Conservation (phyloP, 2,888 invertebrate genomes). For the Andrena praecox region DNA sequence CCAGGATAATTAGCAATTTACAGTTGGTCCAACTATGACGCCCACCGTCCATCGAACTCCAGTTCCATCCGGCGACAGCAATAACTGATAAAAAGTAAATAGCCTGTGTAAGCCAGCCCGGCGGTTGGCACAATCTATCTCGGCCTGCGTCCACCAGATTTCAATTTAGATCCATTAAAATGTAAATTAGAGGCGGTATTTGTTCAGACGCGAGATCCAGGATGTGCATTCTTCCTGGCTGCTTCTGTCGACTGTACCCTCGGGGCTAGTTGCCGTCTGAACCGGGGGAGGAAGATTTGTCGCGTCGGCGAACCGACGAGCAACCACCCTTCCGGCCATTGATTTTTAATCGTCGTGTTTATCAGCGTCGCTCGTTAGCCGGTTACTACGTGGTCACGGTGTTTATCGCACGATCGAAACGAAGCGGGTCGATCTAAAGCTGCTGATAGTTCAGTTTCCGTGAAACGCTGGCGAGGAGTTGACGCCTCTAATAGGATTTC, state of each 20-base stretch:
- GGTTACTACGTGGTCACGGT: background rate
- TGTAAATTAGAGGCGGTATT: slow-evolving; percentile 76
- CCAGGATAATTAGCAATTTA: slow-evolving; percentile 62
- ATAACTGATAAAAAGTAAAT: slow-evolving; percentile 67
- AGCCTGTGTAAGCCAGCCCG: slow-evolving; percentile 45
- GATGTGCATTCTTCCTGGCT: slow-evolving; percentile 59
- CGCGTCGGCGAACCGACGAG: slow-evolving; percentile 36
- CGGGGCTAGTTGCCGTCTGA: slow-evolving; percentile 25
- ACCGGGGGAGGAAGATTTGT: slow-evolving; percentile 40
- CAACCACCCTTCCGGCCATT: slow-evolving; percentile 23
- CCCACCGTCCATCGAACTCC: background rate
- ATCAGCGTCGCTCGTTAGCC: slow-evolving; percentile 13
- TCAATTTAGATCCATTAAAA: slow-evolving; percentile 81
- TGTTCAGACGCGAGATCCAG: slow-evolving; percentile 57
- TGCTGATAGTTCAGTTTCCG: background rate
- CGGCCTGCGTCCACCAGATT: slow-evolving; percentile 69
- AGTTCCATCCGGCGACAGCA: slow-evolving; percentile 26
- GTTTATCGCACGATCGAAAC: slow-evolving; percentile 18
- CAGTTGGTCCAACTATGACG: slow-evolving; percentile 22
- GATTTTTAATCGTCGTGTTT: slow-evolving; percentile 39
- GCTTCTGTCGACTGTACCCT: slow-evolving; percentile 40
- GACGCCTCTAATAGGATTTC: background rate
- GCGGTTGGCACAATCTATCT: slow-evolving; percentile 67
- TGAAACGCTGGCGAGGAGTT: background rate
- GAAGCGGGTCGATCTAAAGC: slow-evolving; percentile 1